Evolutionary conservation across 2,113 vertebrate genomes (phyloP).

Genomic region (Alaudala cheleensis): DNA sequence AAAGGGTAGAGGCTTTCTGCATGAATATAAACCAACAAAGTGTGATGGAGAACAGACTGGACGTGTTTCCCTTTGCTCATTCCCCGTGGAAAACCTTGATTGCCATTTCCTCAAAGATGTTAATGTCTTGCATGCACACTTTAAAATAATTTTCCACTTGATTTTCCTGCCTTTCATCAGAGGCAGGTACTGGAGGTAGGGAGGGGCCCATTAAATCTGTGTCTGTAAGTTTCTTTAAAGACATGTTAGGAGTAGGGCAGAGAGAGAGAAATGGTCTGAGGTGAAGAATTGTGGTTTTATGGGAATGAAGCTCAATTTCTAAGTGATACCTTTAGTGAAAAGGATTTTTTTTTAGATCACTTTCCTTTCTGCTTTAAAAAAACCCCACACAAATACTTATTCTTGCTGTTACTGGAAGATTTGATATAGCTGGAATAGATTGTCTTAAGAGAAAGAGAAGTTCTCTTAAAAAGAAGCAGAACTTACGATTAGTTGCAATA

Average conservation of each 20-base stretch:
- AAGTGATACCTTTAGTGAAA: background rate
- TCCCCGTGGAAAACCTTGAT: constrained; percentile 33
- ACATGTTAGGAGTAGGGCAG: background rate
- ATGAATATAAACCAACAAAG: background rate
- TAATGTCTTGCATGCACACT: constrained; percentile 23
- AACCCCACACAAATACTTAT: background rate
- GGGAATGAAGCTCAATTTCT: background rate
- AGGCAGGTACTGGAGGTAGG: constrained; percentile 28
- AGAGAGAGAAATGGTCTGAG: background rate
- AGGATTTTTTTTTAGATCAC: background rate
- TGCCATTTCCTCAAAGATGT: constrained; percentile 49
- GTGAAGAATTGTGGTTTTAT: background rate
- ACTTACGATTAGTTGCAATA: background rate
- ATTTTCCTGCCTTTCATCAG: constrained; percentile 60
- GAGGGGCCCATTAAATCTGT: constrained; percentile 19
- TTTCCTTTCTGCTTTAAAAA: background rate
- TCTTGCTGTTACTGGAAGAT: background rate
- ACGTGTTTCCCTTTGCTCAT: background rate
- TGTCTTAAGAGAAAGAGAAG: background rate
- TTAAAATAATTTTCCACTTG: constrained; percentile 46
- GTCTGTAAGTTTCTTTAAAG: background rate
- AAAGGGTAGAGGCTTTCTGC: background rate
- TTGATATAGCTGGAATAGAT: background rate
- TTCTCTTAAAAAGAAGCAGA: background rate
- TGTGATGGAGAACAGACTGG: constrained; percentile 23